Evolutionary conservation across 2,797 vertebrate species (phyloP).

Genomic region (Acropternis orthonyx): DNA sequence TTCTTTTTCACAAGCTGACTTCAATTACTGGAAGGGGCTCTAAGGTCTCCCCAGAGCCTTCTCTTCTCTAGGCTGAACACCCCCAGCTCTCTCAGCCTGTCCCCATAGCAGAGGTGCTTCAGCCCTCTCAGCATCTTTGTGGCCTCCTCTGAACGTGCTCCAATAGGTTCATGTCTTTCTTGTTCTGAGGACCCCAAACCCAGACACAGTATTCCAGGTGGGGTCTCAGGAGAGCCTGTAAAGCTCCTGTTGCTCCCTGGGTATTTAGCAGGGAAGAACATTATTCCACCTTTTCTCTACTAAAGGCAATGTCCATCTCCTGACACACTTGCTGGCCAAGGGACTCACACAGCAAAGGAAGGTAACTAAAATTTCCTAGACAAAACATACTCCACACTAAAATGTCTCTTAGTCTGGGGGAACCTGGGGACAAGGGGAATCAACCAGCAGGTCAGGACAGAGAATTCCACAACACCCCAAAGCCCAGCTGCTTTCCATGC

Average conservation of each 20-base stretch:
- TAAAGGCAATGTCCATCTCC: neutral
- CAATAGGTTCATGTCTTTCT: neutral
- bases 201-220: neutral
- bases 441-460: neutral
- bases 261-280: neutral
- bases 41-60: neutral
- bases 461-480: neutral
- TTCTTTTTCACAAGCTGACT: neutral
- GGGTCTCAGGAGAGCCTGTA: neutral
- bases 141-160: neutral
- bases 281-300: neutral
- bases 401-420: neutral
- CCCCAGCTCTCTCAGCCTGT: neutral
- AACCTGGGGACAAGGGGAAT: neutral
- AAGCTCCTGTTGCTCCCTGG: neutral
- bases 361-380: neutral
- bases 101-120: neutral
- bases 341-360: neutral
- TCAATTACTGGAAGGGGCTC: neutral
- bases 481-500: neutral
- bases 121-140: neutral
- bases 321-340: neutral
- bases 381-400: neutral
- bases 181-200: neutral
- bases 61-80: neutral